Percentiles rank a stretch among this genome's conserved stretches.
Evolutionary conservation across 2,888 invertebrate species (phyloP).

Genomic region (Cantharis lateralis): DNA sequence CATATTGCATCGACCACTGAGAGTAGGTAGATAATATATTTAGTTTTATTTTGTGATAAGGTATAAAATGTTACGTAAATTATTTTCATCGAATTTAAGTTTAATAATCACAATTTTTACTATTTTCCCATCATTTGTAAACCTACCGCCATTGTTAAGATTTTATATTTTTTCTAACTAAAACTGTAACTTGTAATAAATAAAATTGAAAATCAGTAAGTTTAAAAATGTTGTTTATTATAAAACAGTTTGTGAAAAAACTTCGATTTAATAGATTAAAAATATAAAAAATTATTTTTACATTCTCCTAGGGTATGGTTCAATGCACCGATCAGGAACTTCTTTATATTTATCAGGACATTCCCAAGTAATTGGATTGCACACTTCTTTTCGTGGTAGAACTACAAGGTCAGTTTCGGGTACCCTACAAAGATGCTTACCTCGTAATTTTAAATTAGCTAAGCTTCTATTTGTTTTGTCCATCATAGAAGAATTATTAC

Average conservation of each 20-base stretch:
- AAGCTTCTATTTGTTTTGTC: not conserved
- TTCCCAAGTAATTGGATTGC: slow-evolving; percentile 28
- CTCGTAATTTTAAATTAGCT: slow-evolving; percentile 3
- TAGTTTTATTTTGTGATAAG: not conserved
- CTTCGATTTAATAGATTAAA: not conserved
- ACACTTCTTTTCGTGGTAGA: not conserved
- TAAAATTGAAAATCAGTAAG: not conserved
- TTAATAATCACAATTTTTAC: not conserved
- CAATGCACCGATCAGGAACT: not conserved
- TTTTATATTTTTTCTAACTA: not conserved
- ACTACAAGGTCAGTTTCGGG: slow-evolving; percentile 1
- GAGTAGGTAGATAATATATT: not conserved
- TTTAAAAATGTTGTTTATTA: not conserved
- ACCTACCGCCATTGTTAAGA: not conserved
- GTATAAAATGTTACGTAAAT: not conserved
- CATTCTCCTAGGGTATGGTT: not conserved
- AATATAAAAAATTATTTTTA: not conserved
- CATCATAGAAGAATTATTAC: slow-evolving; percentile 18
- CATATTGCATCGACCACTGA: not conserved
- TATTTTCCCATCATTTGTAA: not conserved
- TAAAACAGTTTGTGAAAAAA: no score
- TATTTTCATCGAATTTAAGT: not conserved
- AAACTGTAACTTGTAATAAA: not conserved
- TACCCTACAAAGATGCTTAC: not conserved
- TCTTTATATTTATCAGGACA: slow-evolving; percentile 1